Evolutionary conservation across 1,140 invertebrate genomes (phyloP), one percentile per base, ranked within the genome.

Genomic region (Zaprionus ghesquierei): DNA sequence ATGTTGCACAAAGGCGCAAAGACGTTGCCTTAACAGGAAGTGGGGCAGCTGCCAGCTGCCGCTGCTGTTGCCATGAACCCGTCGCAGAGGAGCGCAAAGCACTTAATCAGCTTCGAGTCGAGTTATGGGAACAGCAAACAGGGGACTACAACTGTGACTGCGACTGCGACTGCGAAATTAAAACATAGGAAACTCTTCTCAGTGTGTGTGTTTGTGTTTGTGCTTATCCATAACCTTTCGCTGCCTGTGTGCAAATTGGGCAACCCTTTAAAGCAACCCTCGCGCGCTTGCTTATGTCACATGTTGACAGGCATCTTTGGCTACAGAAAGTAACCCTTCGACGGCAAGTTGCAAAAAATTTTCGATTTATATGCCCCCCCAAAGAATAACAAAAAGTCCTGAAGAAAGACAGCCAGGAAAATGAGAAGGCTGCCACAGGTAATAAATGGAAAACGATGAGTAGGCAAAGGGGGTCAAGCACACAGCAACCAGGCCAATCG

Each of bases 361-460:
- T 79, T 87, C 81, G 71, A 86, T 86, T 86, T 81, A 87, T 87
- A 87, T 82, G 68, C 76, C 62, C 22, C 60, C 56, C 55, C 38
- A 29, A 46, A 59, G 25, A 60, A 63, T n/a, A 63, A 46, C 25
- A 53, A n/a, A 69, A 41, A 6, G 35, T 41, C 35, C 5, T 15
- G 35, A n/a, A 41, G 35, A 13, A 25, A 68, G 5, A 49, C 50
- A 49, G 31, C 18, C 15, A 29, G n/a, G 13, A 12, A 9, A 20
- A 5, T 3, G 3, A 18, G 23, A 10, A 27, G 27, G 2, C 31
- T 31, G 23, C 23, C 23, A 9, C 51, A 70, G 69, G 54, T 65
- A 41, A 71, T 58, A 58, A 23, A 23, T 58, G 31, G n/a, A 12
- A 8, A 29, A 33, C 33, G n/a, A n/a, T n/a, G n/a, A n/a, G n/a